Base-by-base conservation (phyloP, 2,797 vertebrate species). In the Sorex maritimensis region DNA sequence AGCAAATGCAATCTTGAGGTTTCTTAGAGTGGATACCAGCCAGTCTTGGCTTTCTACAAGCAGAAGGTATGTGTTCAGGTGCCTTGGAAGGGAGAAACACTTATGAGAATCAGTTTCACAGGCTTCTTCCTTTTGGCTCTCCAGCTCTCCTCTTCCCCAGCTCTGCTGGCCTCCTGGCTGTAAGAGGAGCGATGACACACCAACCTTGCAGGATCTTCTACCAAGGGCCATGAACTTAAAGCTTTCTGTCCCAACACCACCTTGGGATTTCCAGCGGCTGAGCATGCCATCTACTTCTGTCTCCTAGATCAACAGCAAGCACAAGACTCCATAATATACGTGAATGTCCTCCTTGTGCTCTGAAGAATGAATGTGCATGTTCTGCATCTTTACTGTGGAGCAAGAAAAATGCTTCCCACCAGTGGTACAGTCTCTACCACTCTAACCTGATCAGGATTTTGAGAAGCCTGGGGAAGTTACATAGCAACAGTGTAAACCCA, bases 271-370 rank as follows among this genome's bases (percentile, higher is more conserved):
- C 52, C 11, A 69, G 61, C n/a, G 81, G 24, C 13, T 55, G 46
- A 91, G 15, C 7, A 28, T 21, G 13, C 23, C 15, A 2, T 77
- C 52, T 82, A 44, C 80, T 81, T 91, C 49, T 79, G 72, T 52
- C 87, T 90, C 75, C 52, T 58, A 88, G 52, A 68, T 79, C 67
- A 80, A 74, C 87, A 94, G 88, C 69, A 82, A 67, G 28, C 58
- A n/a, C 83, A 28, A 0, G 28, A 28, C 58, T 61, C 21, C 19
- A 21, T 34, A 58, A 78, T 8, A 84, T 55, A n/a, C 17, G 13
- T 55, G 49, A 81, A 55, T 19, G 5, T 69, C 30, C 30, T 71
- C 81, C 41, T 88, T 0, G 0, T 49, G 44, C 13, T 72, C 26
- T 84, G 34, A 88, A 84, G 78, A 72, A 81, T 10, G 21, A 15